These are phyloP conservation scores for Sebastes cheni DNA, from an alignment of 2,797 vertebrate genomes.

Conservation along the genomic window DNA sequence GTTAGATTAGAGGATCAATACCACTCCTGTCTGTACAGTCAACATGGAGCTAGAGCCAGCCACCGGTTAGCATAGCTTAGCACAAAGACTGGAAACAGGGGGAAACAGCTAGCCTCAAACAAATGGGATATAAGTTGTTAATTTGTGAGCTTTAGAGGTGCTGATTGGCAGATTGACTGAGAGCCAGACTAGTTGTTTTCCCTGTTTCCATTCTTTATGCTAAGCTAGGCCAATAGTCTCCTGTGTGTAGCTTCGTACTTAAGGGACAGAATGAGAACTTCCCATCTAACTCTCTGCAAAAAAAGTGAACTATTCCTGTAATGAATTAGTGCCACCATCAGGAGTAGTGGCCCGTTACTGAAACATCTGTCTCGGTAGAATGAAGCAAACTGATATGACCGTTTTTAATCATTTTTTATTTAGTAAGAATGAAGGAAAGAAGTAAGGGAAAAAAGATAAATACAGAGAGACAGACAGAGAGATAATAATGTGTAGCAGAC, in stretches of 20 bases:
- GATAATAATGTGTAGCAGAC: not conserved
- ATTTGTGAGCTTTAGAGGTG: not conserved
- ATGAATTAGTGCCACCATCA: not conserved
- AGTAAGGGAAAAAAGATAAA: not conserved
- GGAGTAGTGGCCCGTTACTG: not conserved
- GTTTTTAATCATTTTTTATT: not conserved
- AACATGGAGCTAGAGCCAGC: not conserved
- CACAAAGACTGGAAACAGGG: not conserved
- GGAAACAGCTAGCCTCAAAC: not conserved
- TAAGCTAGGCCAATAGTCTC: not conserved
- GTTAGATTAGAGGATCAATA: not conserved
- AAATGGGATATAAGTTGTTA: not conserved
- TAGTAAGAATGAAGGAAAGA: not conserved
- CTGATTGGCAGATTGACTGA: not conserved
- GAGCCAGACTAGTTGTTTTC: not conserved
- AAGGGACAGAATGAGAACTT: not conserved
- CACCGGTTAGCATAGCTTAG: not conserved
- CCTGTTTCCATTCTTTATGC: not conserved
- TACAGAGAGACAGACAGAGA: not conserved
- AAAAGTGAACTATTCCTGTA: not conserved
- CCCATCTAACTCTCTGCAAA: not conserved
- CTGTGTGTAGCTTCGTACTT: not conserved
- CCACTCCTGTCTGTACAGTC: not conserved
- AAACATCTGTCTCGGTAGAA: not conserved
- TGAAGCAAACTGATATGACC: not conserved